Evolutionary conservation across 1,140 invertebrate species (phyloP), one percentile per base, ranked within the genome.

Genomic region (Luehdorfia chinensis): DNA sequence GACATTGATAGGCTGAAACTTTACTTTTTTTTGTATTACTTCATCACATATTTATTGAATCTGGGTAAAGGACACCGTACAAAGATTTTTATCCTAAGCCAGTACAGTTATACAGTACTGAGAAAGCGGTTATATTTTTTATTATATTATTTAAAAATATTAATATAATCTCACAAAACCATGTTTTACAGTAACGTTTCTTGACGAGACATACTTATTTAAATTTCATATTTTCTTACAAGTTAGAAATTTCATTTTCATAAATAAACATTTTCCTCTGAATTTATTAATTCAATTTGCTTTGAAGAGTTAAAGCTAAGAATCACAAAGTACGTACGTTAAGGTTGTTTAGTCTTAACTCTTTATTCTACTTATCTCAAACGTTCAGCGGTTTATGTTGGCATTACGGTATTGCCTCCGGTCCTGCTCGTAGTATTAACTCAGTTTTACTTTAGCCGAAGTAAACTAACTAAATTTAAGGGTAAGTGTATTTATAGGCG

Each of bases 331-430:
- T 15, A 43, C 14, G 21, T 43, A 21, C 16, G 15, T 11, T 43
- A 12, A 18, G 14, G 2, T 28, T 16, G 25, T 43, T 43, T 43
- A 43, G 23, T 43, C 28, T 43, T 28, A 43, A 43, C 39, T 43
- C 39, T 27, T 43, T 43, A 43, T 43, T 43, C 28, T 43, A 43
- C 39, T 43, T 43, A 43, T 43, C 39, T 43, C 14, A 13, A 9
- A 43, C 25, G 25, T 43, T 43, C 39, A 43, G 39, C 25, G 13
- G 39, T 43, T 43, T 28, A 43, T 30, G 15, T 43, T 43, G 5
- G 15, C 25, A 27, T 30, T 43, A 27, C 21, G 37, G 14, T 41
- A 27, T 14, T 28, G 25, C 39, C 14, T 28, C 25, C 23, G 23
- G 16, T 30, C 13, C 9, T n/a, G 23, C 39, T 11, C 6, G 5